Evolutionary conservation across 2,797 vertebrate genomes (phyloP).

Genomic region (Vultur gryphus): DNA sequence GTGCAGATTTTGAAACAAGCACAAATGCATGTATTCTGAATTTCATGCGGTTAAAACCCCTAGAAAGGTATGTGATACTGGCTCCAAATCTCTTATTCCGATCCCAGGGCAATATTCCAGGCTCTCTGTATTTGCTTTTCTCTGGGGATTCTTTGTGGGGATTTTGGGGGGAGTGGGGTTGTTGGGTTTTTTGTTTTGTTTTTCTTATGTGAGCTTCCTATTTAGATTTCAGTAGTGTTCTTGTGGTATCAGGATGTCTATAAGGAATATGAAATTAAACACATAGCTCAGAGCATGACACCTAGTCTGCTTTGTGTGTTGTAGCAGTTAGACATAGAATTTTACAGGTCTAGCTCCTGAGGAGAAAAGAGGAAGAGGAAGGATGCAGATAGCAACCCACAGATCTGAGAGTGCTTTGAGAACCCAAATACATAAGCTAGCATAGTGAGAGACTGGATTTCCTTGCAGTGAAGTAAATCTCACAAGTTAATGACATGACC

Average conservation of each 20-base stretch:
- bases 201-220: neutral
- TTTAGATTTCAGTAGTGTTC: neutral
- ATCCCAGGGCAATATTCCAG: neutral
- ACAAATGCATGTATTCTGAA: neutral
- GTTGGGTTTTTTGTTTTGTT: neutral
- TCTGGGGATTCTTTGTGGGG: neutral
- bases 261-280: neutral
- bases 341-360: neutral
- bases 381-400: neutral
- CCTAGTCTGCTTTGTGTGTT: neutral
- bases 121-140: neutral
- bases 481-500: neutral
- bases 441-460: neutral
- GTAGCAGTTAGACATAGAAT: neutral
- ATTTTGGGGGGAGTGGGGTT: neutral
- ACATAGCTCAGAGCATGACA: neutral
- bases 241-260: neutral
- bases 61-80: neutral
- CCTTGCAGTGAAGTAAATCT: neutral
- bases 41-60: neutral
- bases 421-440: neutral
- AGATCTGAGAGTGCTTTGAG: neutral
- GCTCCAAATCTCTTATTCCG: neutral
- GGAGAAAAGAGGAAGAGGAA: neutral
- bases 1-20: neutral